phyloP scores from a whole-genome alignment of 1,140 invertebrate species.

The Glossosoma conforme region DNA sequence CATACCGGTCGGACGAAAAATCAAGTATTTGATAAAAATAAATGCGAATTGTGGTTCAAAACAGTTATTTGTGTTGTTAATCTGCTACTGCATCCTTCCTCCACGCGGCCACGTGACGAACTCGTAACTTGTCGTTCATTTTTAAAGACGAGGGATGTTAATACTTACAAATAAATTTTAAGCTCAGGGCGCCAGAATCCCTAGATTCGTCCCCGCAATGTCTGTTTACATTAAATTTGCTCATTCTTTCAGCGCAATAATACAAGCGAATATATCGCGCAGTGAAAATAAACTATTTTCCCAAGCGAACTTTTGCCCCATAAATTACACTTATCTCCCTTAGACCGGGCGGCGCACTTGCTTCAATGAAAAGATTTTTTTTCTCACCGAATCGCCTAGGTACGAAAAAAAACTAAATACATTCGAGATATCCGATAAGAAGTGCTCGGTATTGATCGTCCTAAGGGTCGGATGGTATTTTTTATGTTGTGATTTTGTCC shows the following conservation, averaged over 20 bases:
- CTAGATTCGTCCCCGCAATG: too few species aligned
- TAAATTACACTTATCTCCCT: conserved; percentile 29
- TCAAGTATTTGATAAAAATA: too few species aligned
- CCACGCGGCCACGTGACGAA: too few species aligned
- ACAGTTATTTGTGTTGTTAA: too few species aligned
- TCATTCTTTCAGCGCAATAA: background rate
- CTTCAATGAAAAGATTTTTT: too few species aligned
- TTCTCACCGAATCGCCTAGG: conserved; percentile 14
- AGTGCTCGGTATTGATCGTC: conserved; percentile 19
- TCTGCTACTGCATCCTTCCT: too few species aligned
- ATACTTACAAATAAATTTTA: too few species aligned
- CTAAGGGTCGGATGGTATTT: conserved; percentile 2
- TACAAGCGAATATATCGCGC: background rate
- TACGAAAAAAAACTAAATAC: conserved; percentile 11
- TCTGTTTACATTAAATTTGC: conserved; percentile 6
- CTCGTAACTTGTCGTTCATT: too few species aligned
- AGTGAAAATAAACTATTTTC: conserved; percentile 9
- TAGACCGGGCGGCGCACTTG: conserved; percentile 24
- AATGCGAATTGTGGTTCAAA: too few species aligned
- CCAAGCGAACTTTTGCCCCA: conserved; percentile 20
- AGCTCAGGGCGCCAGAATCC: too few species aligned
- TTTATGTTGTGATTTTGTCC: conserved; percentile 1
- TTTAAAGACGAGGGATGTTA: too few species aligned
- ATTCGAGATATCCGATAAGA: conserved; percentile 23
- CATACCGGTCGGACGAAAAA: too few species aligned